Base-by-base conservation (phyloP, 2,113 vertebrate species). In the Heteronetta atricapilla region DNA sequence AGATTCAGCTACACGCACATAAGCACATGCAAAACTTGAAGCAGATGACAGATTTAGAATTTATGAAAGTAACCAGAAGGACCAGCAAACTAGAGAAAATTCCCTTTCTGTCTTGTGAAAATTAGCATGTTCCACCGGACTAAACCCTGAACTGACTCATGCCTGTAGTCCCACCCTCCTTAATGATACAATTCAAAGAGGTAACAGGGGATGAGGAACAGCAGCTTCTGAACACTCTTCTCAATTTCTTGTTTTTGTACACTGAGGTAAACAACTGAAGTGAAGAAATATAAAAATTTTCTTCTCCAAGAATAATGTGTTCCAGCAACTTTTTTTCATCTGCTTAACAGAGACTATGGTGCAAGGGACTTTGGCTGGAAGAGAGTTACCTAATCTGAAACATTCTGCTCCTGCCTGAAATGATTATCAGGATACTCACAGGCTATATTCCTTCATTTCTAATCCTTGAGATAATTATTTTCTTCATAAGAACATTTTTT, bases 21-120 rank as follows among this genome's bases (percentile, higher is more conserved):
- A 75, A 90, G 60, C 63, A 67, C 25, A 88, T 23, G 50, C 46
- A 95, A 93, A 95, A 76, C 77, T 85, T 55, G 82, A 94, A 93
- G 88, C 67, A 95, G 89, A 94, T 93, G 91, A 94, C 67, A 93
- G 88, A 95, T 82, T 87, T 84, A 90, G 53, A 84, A 56, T 26
- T 28, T 25, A 94, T 8, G 40, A 92, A 80, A 87, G 70, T 66
- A 91, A 91, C 46, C 85, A 91, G 78, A 94, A 95, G 68, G 55
- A 95, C 29, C 13, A 89, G 36, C 4, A 89, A 95, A 84, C 62
- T 40, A 76, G 33, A 82, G 62, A 89, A 79, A 93, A 95, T 79
- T 79, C 38, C 21, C 34, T 83, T 92, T 94, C 15, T 80, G 56
- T 81, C 56, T 40, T 77, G 15, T 58, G 69, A 79, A 73, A 89